These are phyloP conservation scores for Larimichthys crocea DNA, from an alignment of 2,113 vertebrate genomes.

Conservation along the genomic window DNA sequence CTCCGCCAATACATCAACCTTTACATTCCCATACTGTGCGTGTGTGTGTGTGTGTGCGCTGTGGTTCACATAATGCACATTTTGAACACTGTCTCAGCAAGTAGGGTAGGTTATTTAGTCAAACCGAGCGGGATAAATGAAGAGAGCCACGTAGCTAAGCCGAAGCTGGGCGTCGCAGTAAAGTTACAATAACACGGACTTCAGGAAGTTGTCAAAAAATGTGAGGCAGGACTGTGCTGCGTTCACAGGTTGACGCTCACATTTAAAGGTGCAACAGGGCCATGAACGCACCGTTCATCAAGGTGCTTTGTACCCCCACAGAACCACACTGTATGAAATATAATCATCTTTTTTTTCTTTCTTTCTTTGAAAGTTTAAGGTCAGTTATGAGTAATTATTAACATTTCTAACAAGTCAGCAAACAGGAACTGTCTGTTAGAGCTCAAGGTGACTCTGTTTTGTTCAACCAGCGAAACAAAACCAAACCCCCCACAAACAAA, in stretches of 20 bases:
- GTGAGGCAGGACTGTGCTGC: constrained; percentile 30
- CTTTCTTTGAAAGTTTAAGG: no score
- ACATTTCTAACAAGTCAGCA: no score
- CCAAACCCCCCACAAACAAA: not conserved
- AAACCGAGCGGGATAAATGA: not conserved
- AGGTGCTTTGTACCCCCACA: no score
- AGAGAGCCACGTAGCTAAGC: constrained; percentile 59
- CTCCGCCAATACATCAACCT: not conserved
- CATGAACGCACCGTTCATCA: not conserved
- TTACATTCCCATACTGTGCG: constrained; percentile 38
- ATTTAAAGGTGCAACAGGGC: not conserved
- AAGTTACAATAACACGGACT: constrained; percentile 55
- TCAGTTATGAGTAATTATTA: no score
- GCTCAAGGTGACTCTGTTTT: not conserved
- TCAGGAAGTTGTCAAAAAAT: constrained; percentile 69
- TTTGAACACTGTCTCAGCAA: not conserved
- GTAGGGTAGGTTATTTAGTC: not conserved
- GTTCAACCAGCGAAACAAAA: not conserved
- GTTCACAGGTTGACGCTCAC: constrained; percentile 34
- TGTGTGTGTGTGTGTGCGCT: not conserved
- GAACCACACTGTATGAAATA: not conserved
- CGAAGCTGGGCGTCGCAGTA: constrained; percentile 31
- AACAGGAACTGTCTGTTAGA: not conserved
- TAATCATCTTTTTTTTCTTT: no score
- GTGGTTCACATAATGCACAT: constrained; percentile 17